Evolutionary conservation across 1,140 invertebrate species (phyloP), one percentile per base, ranked within the genome.

Genomic region (Mizuhopecten yessoensis): DNA sequence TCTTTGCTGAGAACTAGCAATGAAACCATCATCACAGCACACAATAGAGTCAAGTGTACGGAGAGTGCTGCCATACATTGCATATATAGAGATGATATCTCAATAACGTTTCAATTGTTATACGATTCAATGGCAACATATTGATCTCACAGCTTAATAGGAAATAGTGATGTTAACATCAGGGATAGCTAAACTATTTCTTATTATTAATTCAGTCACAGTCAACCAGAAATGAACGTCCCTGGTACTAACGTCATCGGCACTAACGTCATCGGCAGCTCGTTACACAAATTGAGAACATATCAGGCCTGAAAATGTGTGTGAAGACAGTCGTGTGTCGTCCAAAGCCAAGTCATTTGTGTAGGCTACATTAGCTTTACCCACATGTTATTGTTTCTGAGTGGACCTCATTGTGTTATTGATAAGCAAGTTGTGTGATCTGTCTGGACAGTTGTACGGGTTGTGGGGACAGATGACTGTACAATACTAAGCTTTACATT

Each of bases 21-120:
- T n/a, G 45, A 49, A 49, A 23, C 13, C 45, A 2, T 11, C 57
- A 75, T 75, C 29, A 13, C 57, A 75, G 57, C 57, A 75, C 57
- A 75, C 29, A n/a, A 5, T 23, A n/a, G 57, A 75, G 57, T 75
- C n/a, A 17, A 75, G 57, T 75, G n/a, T n/a, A n/a, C n/a, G n/a
- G n/a, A n/a, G n/a, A n/a, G n/a, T n/a, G n/a, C n/a, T n/a, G n/a
- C n/a, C n/a, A n/a, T n/a, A n/a, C n/a, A n/a, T n/a, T n/a, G n/a
- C n/a, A n/a, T n/a, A 75, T 29, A 29, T 75, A 17, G 23, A 75
- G n/a, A 75, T 75, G 57, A 29, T 75, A 75, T 75, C 57, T 75
- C 57, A 75, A 75, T 75, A 75, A 75, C 57, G 29, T 75, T 49
- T 17, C 45, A 49, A 49, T 75, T 75, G 57, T 75, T 29, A 75